Conservation (phyloP, 2,797 vertebrate species). For the Clamator glandarius region DNA sequence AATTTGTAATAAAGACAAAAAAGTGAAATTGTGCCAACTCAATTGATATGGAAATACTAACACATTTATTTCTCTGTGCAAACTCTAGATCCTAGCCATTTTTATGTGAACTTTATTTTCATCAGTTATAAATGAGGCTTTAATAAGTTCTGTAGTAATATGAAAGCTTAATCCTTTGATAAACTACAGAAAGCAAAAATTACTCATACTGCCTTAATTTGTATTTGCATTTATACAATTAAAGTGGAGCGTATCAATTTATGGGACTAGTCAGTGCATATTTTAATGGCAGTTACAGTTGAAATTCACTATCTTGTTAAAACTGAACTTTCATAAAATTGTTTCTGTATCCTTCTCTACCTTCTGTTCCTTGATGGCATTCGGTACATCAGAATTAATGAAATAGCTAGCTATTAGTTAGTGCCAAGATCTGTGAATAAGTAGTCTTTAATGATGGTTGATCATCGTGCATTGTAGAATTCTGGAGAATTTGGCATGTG, state of each 20-base stretch:
- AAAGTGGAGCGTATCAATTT: not conserved
- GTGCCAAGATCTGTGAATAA: not conserved
- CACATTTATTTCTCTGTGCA: not conserved
- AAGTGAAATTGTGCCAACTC: not conserved
- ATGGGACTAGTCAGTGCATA: not conserved
- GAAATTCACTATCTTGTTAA: not conserved
- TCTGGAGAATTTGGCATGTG: not conserved
- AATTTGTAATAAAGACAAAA: not conserved
- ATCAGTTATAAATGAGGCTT: not conserved
- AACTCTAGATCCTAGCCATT: not conserved
- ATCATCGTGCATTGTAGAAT: not conserved
- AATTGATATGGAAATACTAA: not conserved
- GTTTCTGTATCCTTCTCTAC: not conserved
- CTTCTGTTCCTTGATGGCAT: not conserved
- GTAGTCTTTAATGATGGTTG: not conserved
- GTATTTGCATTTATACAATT: not conserved
- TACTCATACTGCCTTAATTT: not conserved
- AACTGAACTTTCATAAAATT: not conserved
- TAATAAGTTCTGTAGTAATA: not conserved
- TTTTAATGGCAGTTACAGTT: not conserved
- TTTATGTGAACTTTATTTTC: not conserved
- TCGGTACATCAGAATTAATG: not conserved
- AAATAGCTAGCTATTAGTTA: not conserved
- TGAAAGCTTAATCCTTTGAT: not conserved
- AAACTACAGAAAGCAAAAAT: not conserved